Evolutionary conservation across 2,888 invertebrate species (phyloP).

Genomic region (Phaonia tiefii): DNA sequence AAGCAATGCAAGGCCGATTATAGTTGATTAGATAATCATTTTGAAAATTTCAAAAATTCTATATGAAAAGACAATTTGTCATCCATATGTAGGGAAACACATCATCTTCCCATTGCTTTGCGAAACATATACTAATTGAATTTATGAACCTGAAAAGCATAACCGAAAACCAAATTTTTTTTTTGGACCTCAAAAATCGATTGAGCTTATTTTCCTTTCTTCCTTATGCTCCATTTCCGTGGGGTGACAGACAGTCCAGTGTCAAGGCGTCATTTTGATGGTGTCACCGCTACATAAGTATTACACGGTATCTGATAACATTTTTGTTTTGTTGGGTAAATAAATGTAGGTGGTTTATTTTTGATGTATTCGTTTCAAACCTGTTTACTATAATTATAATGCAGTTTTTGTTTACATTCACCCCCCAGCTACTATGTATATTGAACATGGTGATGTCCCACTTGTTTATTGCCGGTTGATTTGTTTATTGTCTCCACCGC

Average conservation of each 20-base stretch:
- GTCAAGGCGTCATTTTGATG: not conserved
- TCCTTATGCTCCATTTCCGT: not conserved
- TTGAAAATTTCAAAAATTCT: constrained; percentile 3
- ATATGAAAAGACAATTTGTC: not conserved
- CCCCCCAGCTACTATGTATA: no score
- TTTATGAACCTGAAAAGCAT: not conserved
- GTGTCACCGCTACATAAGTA: no score
- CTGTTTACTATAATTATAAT: constrained; percentile 42
- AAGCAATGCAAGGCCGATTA: constrained; percentile 27
- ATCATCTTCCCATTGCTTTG: not conserved
- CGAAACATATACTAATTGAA: constrained; percentile 14
- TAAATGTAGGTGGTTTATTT: no score
- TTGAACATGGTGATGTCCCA: no score
- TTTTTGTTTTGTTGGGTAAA: not conserved
- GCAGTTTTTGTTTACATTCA: constrained; percentile 14
- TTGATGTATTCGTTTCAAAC: no score
- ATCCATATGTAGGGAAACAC: not conserved
- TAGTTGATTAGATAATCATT: constrained; percentile 54
- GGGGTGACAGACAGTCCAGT: not conserved
- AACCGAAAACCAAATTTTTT: not conserved
- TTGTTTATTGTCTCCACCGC: constrained; percentile 14
- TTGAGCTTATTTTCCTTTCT: constrained; percentile 43
- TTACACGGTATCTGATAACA: no score
- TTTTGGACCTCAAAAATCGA: constrained; percentile 42
- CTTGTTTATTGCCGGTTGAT: constrained; percentile 34